These are phyloP conservation scores for Dicrostonyx torquatus DNA, from an alignment of 2,797 vertebrate genomes.

Conservation along the genomic window DNA sequence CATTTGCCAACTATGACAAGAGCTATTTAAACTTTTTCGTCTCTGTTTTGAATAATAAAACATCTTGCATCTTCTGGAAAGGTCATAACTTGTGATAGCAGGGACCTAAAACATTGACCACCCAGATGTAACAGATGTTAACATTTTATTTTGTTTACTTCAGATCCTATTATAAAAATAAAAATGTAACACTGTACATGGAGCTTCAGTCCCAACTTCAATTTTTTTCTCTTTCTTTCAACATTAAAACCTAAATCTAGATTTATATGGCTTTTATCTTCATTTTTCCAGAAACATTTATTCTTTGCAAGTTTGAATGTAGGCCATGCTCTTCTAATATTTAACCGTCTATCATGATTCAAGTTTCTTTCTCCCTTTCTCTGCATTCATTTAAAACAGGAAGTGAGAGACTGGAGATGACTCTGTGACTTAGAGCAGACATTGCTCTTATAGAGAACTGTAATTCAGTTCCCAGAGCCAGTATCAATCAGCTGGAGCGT, in stretches of 20 bases:
- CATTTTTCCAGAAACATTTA: conserved; percentile 6
- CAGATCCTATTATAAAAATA: conserved; percentile 57
- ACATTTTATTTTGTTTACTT: conserved; percentile 62
- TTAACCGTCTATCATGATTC: background rate
- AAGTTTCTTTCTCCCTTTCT: background rate
- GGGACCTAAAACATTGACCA: conserved; percentile 72
- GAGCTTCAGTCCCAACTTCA: background rate
- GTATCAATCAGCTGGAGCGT: background rate
- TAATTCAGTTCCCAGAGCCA: background rate
- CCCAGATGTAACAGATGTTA: conserved; percentile 79
- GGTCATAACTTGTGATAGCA: conserved; percentile 70
- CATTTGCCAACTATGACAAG: conserved; percentile 70
- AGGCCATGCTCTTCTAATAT: background rate
- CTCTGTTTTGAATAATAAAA: conserved; percentile 66
- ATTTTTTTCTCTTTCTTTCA: background rate
- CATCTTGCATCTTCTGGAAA: conserved; percentile 64
- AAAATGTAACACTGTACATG: conserved; percentile 51
- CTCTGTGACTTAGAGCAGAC: background rate
- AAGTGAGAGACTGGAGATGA: background rate
- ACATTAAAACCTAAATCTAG: conserved; percentile 1
- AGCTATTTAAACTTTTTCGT: conserved; percentile 49
- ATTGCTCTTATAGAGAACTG: background rate
- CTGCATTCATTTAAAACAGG: background rate
- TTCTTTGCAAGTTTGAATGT: background rate
- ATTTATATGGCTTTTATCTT: background rate